These are phyloP conservation scores for Ptychodera flava DNA, from an alignment of 35 echinoderm and acorn worm species.

Conservation along the genomic window DNA sequence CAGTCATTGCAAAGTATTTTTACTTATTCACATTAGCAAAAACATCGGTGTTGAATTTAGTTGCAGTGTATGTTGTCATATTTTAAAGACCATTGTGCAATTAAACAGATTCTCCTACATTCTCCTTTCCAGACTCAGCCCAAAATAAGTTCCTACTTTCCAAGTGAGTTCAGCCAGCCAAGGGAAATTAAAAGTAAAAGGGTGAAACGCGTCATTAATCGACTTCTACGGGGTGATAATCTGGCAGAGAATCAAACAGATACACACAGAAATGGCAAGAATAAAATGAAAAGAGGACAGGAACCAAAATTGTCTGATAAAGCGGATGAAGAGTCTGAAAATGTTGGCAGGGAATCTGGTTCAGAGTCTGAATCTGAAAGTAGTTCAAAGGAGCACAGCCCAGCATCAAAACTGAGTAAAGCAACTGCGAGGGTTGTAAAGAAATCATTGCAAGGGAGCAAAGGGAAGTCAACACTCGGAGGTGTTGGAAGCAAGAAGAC, in stretches of 20 bases:
- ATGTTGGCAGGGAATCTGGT: not conserved
- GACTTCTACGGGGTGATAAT: not conserved
- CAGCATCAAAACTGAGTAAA: not conserved
- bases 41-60: too few relatives aligned
- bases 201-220: not conserved
- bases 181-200: constrained; percentile 4
- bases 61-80: too few relatives aligned
- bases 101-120: too few relatives aligned
- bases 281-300: not conserved
- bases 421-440: not conserved
- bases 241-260: not conserved
- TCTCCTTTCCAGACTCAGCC: constrained; percentile 4
- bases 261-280: not conserved
- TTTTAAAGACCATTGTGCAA: too few relatives aligned
- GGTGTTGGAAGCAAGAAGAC: not conserved
- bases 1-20: too few relatives aligned
- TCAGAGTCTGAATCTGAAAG: not conserved
- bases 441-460: not conserved
- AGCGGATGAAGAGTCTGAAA: not conserved
- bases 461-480: not conserved
- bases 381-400: not conserved
- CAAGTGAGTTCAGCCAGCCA: not conserved
- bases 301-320: not conserved
- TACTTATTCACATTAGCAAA: too few relatives aligned
- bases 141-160: constrained; percentile 3